Conservation (phyloP, 2,113 vertebrate species). For the Oncorhynchus gorbuscha region DNA sequence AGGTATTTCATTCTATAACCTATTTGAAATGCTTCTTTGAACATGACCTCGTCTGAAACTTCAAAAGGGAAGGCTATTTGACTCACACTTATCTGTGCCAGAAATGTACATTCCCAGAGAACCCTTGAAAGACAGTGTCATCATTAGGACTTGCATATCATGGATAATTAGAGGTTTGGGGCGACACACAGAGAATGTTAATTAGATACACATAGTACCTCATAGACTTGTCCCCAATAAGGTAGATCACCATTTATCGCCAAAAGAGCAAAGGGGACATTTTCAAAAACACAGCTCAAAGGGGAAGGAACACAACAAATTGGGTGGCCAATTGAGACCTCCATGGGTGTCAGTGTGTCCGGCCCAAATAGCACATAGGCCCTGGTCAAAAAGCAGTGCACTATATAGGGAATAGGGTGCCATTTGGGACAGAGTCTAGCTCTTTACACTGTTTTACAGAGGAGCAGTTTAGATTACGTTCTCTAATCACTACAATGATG, state of each 20-base stretch:
- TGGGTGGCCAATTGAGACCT: neutral
- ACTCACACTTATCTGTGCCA: conserved; percentile 51
- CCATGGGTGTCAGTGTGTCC: neutral
- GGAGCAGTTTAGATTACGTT: neutral
- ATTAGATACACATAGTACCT: conserved; percentile 17
- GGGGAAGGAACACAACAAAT: neutral
- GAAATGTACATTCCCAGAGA: conserved; percentile 13
- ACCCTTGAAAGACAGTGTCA: conserved; percentile 24
- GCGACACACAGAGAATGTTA: conserved; percentile 34
- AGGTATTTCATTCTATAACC: conserved; percentile 25
- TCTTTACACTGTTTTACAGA: neutral
- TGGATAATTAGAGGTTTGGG: conserved; percentile 45
- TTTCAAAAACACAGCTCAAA: conserved; percentile 40
- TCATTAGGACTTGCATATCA: conserved; percentile 27
- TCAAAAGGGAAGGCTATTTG: conserved; percentile 54
- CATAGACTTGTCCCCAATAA: conserved; percentile 24
- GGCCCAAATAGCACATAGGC: too few relatives aligned
- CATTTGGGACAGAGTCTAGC: too few relatives aligned
- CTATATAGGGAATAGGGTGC: too few relatives aligned
- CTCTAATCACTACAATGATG: neutral
- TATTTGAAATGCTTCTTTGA: conserved; percentile 51
- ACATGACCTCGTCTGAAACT: conserved; percentile 51
- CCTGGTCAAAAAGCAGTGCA: too few relatives aligned
- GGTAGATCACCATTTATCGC: conserved; percentile 36
- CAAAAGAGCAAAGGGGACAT: conserved; percentile 41